phyloP scores from a whole-genome alignment of 2,888 invertebrate genomes.

The Trachelus stipa region DNA sequence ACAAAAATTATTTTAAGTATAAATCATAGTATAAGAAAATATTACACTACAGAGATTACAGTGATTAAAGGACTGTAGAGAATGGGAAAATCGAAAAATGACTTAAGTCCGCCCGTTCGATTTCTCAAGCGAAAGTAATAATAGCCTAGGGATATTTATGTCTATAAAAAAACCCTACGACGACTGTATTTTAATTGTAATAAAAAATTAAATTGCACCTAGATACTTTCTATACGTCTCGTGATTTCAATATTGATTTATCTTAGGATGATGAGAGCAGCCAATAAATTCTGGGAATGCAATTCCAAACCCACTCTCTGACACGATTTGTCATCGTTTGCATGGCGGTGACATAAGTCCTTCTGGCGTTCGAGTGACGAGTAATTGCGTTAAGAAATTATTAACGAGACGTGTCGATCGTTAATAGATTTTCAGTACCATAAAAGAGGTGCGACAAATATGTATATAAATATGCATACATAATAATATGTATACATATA shows the following conservation, averaged over 20 bases:
- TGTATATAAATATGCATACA: neutral
- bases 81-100: neutral
- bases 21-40: no score
- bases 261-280: neutral
- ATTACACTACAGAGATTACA: no score
- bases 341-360: conserved; percentile 31
- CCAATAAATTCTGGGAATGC: conserved; percentile 35
- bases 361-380: conserved; percentile 27
- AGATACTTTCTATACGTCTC: neutral
- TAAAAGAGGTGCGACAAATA: neutral
- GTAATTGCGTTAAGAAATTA: conserved; percentile 14
- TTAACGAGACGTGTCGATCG: conserved; percentile 13
- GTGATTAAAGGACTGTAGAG: no score
- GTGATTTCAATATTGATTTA: neutral
- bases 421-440: conserved; percentile 31
- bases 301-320: conserved; percentile 30
- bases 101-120: neutral
- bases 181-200: neutral
- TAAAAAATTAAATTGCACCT: neutral
- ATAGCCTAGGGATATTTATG: neutral
- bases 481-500: no score
- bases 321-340: conserved; percentile 22
- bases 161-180: neutral
- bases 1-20: no score
- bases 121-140: neutral